phyloP scores from a whole-genome alignment of 1,140 invertebrate genomes.

The Drosophila bipectinata region DNA sequence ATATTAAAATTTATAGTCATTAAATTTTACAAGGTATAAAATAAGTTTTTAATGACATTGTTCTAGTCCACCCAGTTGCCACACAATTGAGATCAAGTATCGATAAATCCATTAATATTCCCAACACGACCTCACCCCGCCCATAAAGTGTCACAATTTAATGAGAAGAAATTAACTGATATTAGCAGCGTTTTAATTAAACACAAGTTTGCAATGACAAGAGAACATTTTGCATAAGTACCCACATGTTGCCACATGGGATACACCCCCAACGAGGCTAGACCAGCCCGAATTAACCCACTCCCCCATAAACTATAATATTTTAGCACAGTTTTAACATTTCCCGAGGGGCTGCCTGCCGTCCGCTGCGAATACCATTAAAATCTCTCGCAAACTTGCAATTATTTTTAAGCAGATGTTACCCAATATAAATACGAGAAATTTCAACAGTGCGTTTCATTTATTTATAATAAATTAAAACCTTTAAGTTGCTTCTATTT shows the following conservation, averaged over 20 bases:
- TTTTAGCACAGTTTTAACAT: slow-evolving; percentile 60
- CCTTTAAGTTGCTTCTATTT: neutral
- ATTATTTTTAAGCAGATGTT: slow-evolving; percentile 76
- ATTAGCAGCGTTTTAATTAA: slow-evolving; percentile 77
- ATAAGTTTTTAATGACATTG: slow-evolving; percentile 7
- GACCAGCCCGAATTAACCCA: slow-evolving; percentile 18
- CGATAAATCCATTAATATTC: slow-evolving; percentile 53
- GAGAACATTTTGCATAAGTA: slow-evolving; percentile 71
- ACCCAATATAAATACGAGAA: slow-evolving; percentile 40
- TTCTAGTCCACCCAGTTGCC: slow-evolving; percentile 26
- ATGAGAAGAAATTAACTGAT: slow-evolving; percentile 72
- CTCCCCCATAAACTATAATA: slow-evolving; percentile 67
- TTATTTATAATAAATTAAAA: neutral
- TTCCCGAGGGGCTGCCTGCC: slow-evolving; percentile 44
- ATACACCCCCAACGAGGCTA: slow-evolving; percentile 25
- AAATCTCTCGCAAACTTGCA: slow-evolving; percentile 70
- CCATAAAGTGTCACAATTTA: slow-evolving; percentile 58
- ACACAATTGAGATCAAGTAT: slow-evolving; percentile 48
- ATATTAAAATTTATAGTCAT: slow-evolving; percentile 11
- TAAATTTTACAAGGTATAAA: slow-evolving; percentile 10
- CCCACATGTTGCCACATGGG: slow-evolving; percentile 76
- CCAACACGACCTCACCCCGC: slow-evolving; percentile 9
- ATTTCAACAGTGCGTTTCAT: slow-evolving; percentile 15
- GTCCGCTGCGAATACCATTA: slow-evolving; percentile 57
- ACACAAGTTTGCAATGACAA: slow-evolving; percentile 63